Base-by-base conservation (phyloP, 2,888 invertebrate species). In the Leptopilina myrica region DNA sequence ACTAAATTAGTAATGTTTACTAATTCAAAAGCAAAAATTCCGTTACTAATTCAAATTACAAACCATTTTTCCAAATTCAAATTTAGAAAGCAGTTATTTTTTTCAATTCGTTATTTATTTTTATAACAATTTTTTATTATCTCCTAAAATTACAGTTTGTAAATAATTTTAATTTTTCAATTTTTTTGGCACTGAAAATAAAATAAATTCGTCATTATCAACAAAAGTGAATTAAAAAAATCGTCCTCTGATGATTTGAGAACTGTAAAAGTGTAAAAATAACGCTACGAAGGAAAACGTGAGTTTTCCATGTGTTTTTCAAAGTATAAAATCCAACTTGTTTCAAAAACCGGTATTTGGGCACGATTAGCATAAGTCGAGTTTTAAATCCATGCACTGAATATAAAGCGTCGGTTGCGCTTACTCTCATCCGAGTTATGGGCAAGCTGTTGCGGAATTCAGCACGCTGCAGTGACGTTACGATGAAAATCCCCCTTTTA, bases 371-470 rank as follows among this genome's bases (percentile, higher is more conserved):
- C 73, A 73, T 73, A 73, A 73, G 56, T 73, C 56, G 73, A 56
- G 73, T 73, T 73, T 73, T 33, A 73, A 73, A 73, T 59, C 53
- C 73, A 59, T 73, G 73, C 73, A 59, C 56, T 73, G 73, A 59
- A 73, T 73, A 40, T 59, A 73, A 73, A 73, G 73, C 56, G n/a
- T 73, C 2, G 56, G 56, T n/a, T 73, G 56, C 56, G 53, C 73
- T 73, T 73, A 73, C 56, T 59, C 56, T 53, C 73, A 8, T 33
- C 33, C 26, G 73, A 73, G 73, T 73, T 73, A 73, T 73, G 73
- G 56, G 73, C 73, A 73, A 73, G 73, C 73, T 73, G 73, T 73
- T 73, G 73, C 73, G 40, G 73, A 26, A 56, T 59, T 73, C 73
- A 69, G 69, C 69, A 69, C 53, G 14, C 53, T 69, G 69, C 69